Evolutionary conservation across 2,888 invertebrate species (phyloP), one percentile per base, ranked within the genome.

Genomic region (Eupsilia transversa): DNA sequence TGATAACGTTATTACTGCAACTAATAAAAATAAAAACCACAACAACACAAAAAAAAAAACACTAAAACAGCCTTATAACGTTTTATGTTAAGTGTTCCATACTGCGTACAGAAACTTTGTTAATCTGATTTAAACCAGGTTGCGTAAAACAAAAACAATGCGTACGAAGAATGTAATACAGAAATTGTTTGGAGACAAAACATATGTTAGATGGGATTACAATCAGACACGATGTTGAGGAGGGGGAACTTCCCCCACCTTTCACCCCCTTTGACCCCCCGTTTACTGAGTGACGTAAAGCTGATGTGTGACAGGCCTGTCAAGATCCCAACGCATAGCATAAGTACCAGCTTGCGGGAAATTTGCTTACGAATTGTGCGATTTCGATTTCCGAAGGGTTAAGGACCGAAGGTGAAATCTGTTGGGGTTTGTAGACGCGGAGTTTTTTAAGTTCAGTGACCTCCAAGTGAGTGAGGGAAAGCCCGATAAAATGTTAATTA

Each of bases 141-240:
- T 73, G 9, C n/a, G 46, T 54, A 41, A 43, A 79, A 84, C 64
- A 86, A 87, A 81, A 86, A 87, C 78, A 70, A 61, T 14, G 66
- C 59, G n/a, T 49, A 52, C 63, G 67, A 80, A 82, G 77, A 82
- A 84, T 82, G 72, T 86, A 79, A 79, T 81, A 79, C 80, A 57
- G 73, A 74, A 60, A 77, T 78, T 83, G 79, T 80, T 82, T 82
- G 20, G 68, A 85, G 65, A 85, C 79, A 85, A 79, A 86, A 87
- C 85, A 83, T 70, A 80, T 80, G 83, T 86, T 81, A 80, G 71
- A 80, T 84, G 30, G 86, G 86, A 86, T 86, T 80, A 87, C 86
- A 84, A 74, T 76, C 80, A 87, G 77, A 72, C 84, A 69, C 77
- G 74, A 80, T 60, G 66, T 75, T 72, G 66, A 79, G 78, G 46